These are phyloP conservation scores for Myiozetetes cayanensis DNA, from an alignment of 2,113 vertebrate species.

Conservation along the genomic window DNA sequence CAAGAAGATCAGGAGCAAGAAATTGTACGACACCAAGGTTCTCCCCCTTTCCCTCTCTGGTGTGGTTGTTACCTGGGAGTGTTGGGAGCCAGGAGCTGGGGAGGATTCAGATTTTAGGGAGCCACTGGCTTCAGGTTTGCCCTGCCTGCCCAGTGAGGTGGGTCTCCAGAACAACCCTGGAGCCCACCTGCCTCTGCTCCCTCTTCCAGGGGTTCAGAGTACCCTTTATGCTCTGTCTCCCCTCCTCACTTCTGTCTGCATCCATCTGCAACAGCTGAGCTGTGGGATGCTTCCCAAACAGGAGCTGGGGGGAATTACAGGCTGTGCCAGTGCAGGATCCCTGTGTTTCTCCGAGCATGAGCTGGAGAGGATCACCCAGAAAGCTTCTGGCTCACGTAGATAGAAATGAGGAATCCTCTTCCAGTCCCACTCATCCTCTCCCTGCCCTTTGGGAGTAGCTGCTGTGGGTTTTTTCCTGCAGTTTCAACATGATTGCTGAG, in stretches of 20 bases:
- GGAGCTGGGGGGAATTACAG: background rate
- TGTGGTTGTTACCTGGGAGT: background rate
- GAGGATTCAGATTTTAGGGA: background rate
- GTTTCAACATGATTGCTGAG: background rate
- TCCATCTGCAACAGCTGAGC: background rate
- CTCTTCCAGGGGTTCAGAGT: background rate
- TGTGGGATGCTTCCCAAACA: background rate
- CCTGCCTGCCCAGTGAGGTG: background rate
- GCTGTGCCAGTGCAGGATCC: background rate
- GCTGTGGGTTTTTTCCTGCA: background rate
- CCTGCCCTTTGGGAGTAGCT: background rate
- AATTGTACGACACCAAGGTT: slow-evolving; percentile 68
- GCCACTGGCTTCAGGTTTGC: background rate
- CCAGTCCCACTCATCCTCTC: background rate
- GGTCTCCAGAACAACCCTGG: background rate
- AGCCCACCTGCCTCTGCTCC: background rate
- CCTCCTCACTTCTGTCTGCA: background rate
- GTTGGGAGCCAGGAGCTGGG: background rate
- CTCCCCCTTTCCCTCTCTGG: slow-evolving; percentile 36
- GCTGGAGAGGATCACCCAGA: background rate
- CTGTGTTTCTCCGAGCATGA: background rate
- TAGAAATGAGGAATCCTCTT: background rate
- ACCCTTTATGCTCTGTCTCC: background rate
- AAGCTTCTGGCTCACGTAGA: background rate
- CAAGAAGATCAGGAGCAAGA: slow-evolving; percentile 67